These are phyloP conservation scores for Dendrolimus houi DNA, from an alignment of 2,888 invertebrate genomes.

Conservation along the genomic window DNA sequence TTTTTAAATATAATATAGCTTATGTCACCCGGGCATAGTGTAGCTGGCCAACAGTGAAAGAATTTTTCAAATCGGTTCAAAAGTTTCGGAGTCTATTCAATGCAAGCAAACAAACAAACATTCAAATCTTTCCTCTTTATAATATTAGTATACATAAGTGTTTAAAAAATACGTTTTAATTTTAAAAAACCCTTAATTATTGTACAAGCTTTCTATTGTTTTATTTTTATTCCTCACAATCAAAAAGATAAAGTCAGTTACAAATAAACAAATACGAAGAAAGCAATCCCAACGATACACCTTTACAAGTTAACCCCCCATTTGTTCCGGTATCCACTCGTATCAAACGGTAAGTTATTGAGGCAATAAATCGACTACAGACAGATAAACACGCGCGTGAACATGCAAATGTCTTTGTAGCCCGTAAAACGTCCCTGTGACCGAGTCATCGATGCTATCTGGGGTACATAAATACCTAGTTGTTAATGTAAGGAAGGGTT, in stretches of 20 bases:
- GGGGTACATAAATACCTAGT: background rate
- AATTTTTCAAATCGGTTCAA: too few species aligned
- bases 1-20: too few species aligned
- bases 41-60: too few species aligned
- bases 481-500: too few species aligned
- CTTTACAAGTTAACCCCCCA: conserved; percentile 14
- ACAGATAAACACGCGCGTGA: conserved; percentile 33
- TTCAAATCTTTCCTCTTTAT: too few species aligned
- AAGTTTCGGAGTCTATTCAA: too few species aligned
- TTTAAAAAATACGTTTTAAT: too few species aligned
- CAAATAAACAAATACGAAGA: background rate
- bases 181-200: too few species aligned
- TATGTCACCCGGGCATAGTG: too few species aligned
- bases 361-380: conserved; percentile 41
- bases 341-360: conserved; percentile 33
- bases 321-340: background rate
- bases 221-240: too few species aligned
- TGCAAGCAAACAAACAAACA: too few species aligned
- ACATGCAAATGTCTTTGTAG: conserved; percentile 33
- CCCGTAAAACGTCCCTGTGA: conserved; percentile 23
- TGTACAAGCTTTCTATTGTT: background rate
- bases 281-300: conserved; percentile 2
- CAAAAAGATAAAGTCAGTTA: background rate
- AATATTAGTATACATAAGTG: too few species aligned
- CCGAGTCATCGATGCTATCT: conserved; percentile 14